Evolutionary conservation across 2,113 vertebrate species (phyloP).

Genomic region (Girardinichthys multiradiatus): DNA sequence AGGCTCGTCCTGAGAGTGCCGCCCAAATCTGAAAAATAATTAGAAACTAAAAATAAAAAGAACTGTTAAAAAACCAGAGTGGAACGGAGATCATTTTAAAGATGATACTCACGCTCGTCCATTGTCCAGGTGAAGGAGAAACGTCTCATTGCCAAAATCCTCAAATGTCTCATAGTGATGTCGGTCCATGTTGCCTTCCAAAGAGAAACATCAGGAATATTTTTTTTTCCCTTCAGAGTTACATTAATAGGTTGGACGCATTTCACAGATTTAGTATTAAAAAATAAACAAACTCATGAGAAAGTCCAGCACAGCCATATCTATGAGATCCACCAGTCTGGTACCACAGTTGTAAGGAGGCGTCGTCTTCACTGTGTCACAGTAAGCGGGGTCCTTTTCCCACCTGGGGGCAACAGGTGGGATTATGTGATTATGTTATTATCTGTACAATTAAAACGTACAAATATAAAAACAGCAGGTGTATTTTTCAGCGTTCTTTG

Average conservation of each 20-base stretch:
- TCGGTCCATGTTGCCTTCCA: constrained; percentile 95
- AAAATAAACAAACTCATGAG: constrained; percentile 89
- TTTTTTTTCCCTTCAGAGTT: background rate
- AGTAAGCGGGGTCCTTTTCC: constrained; percentile 93
- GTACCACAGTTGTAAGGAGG: constrained; percentile 89
- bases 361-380: constrained; percentile 92
- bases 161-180: constrained; percentile 98
- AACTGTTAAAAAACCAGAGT: background rate
- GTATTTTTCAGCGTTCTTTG: background rate
- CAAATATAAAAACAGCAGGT: too few species aligned
- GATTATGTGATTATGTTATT: too few species aligned
- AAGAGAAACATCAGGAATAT: background rate
- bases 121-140: constrained; percentile 95
- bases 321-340: constrained; percentile 92
- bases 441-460: too few species aligned
- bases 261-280: background rate
- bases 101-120: constrained; percentile 87
- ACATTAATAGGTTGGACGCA: background rate
- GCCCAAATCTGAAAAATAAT: constrained; percentile 86
- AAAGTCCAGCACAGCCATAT: constrained; percentile 97
- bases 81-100: background rate
- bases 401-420: constrained; percentile 85
- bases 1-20: constrained; percentile 92
- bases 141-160: constrained; percentile 94
- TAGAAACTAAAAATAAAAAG: background rate